Percentiles rank a stretch among this genome's conserved stretches.
These are phyloP conservation scores for Acrobasis suavella DNA, from an alignment of 2,888 invertebrate genomes.

Conservation along the genomic window DNA sequence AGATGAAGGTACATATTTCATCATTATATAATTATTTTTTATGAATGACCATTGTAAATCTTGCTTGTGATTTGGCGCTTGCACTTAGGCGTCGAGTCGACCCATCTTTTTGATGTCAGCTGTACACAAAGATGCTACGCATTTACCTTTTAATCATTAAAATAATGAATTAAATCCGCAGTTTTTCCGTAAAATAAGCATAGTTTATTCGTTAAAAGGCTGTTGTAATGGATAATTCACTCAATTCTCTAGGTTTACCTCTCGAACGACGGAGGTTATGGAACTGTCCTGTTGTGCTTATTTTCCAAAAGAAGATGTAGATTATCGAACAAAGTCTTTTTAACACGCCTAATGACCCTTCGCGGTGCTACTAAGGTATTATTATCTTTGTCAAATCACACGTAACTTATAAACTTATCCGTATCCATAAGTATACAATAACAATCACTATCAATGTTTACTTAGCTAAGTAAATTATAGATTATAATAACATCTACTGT, in stretches of 20 bases:
- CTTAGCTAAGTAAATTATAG: conserved; percentile 55
- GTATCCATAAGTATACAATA: conserved; percentile 51
- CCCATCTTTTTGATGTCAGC: conserved; percentile 78
- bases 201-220: conserved; percentile 41
- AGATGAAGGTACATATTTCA: conserved; percentile 83
- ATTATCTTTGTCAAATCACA: conserved; percentile 42
- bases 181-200: conserved; percentile 51
- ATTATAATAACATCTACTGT: conserved; percentile 40
- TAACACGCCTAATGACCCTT: conserved; percentile 75
- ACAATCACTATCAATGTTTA: conserved; percentile 69
- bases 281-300: conserved; percentile 66
- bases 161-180: conserved; percentile 74
- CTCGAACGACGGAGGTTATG: conserved; percentile 76
- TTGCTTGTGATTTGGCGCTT: conserved; percentile 66
- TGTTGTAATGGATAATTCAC: conserved; percentile 47
- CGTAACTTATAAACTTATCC: conserved; percentile 39
- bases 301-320: conserved; percentile 67
- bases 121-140: conserved; percentile 81
- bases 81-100: conserved; percentile 63
- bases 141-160: conserved; percentile 59
- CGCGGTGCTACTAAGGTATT: conserved; percentile 69
- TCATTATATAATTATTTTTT: conserved; percentile 42
- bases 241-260: conserved; percentile 69
- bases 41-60: conserved; percentile 34
- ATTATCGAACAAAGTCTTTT: conserved; percentile 61